A percentile compares a stretch with the other conserved stretches of the same genome.
These are phyloP conservation scores for Callionymus lyra DNA, from an alignment of 2,113 vertebrate species.

Conservation along the genomic window DNA sequence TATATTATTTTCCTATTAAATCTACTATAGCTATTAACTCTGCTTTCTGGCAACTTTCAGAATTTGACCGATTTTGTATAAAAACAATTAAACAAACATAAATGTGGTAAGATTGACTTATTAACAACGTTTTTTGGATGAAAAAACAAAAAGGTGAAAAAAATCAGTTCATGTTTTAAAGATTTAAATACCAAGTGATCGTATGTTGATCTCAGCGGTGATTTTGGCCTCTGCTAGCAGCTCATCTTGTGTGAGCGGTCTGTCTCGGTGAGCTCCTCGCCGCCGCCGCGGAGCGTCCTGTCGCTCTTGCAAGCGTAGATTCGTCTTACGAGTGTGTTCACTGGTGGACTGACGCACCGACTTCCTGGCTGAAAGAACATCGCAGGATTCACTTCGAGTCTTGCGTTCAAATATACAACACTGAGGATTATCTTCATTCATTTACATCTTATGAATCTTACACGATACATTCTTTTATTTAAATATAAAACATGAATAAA, in stretches of 20 bases:
- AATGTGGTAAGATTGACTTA: background rate
- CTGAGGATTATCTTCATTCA: too few species aligned
- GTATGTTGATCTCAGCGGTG: slow-evolving; percentile 87
- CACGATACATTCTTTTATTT: too few species aligned
- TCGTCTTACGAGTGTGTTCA: slow-evolving; percentile 88
- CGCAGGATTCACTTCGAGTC: background rate
- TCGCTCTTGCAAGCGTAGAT: slow-evolving; percentile 84
- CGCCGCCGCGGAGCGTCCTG: slow-evolving; percentile 85
- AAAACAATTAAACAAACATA: too few species aligned
- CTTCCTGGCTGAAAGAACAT: slow-evolving; percentile 75
- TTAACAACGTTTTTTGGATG: background rate
- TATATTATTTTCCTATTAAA: too few species aligned
- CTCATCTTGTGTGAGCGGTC: slow-evolving; percentile 86
- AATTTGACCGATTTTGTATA: too few species aligned
- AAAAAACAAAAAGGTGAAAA: background rate
- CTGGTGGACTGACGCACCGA: slow-evolving; percentile 92
- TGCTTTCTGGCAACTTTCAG: too few species aligned
- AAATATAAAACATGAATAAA: too few species aligned
- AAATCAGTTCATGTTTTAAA: background rate
- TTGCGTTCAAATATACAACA: too few species aligned
- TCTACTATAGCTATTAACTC: too few species aligned
- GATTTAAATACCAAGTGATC: slow-evolving; percentile 75
- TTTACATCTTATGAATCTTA: too few species aligned
- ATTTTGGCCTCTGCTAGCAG: slow-evolving; percentile 89
- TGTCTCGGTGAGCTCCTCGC: slow-evolving; percentile 77